A percentile compares a stretch with the other conserved stretches of the same genome.
These are phyloP conservation scores for Amblyjoppa proteus DNA, from an alignment of 2,888 invertebrate genomes.

Conservation along the genomic window DNA sequence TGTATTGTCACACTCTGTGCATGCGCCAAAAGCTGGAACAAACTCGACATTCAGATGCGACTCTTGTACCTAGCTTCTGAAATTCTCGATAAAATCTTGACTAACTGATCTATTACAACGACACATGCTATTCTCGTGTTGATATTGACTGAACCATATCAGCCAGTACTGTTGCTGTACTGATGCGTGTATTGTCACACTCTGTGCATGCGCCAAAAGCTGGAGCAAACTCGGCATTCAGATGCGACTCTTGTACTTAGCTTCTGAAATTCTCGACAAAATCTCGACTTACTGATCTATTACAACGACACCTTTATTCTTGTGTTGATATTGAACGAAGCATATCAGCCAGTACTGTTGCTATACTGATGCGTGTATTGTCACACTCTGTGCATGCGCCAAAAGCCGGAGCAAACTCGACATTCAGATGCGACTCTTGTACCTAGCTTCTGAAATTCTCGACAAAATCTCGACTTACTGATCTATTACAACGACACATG, in stretches of 20 bases:
- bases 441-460: background rate
- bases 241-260: background rate
- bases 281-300: background rate
- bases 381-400: constrained; percentile 13
- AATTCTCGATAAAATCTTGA: background rate
- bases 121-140: too few species aligned
- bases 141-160: too few species aligned
- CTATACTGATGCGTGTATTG: constrained; percentile 6
- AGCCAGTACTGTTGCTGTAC: too few species aligned
- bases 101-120: background rate
- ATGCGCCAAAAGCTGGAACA: constrained; percentile 23
- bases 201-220: constrained; percentile 16
- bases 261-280: background rate
- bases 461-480: background rate
- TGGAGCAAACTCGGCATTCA: constrained; percentile 12
- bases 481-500: background rate
- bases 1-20: constrained; percentile 31
- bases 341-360: too few species aligned
- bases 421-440: background rate
- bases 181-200: constrained; percentile 24
- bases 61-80: background rate
- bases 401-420: constrained; percentile 16
- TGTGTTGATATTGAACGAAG: too few species aligned
- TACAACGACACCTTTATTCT: background rate
- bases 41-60: background rate